Evolutionary conservation across 2,888 invertebrate species (phyloP), one percentile per base, ranked within the genome.

Genomic region (Ichneumoninae sp.): DNA sequence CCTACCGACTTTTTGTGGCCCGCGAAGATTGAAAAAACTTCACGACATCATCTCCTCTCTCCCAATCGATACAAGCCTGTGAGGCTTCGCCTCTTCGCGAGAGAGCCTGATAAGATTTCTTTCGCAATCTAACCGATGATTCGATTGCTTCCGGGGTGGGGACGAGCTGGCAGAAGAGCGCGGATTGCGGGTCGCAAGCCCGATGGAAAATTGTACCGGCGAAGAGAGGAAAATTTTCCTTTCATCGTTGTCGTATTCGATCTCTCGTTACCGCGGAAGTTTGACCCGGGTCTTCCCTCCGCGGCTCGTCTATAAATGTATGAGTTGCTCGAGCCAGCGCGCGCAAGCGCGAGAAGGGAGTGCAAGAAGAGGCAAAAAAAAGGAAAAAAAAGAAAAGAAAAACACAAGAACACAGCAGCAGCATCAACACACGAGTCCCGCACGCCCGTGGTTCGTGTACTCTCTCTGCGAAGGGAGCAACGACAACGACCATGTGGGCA

Each of bases 281-380:
- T 78, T 79, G 70, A 79, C 79, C 79, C 75, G 75, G 75, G 75
- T 80, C 79, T 83, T 83, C 57, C 75, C 57, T 76, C 19, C 13
- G 19, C 60, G 16, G 2, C 19, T 22, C 40, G 54, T 19, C 30
- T 50, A 13, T 33, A 50, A n/a, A 44, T 26, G 44, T 33, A 62
- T 33, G 62, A 62, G 30, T 62, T 33, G 22, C 33, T 33, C 62
- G 33, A 16, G 33, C 10, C 30, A 40, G 69, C n/a, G 26, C 33
- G 62, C 30, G 33, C 30, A 6, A 16, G 16, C 26, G 62, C 62
- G 62, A 62, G 62, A 16, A 77, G 50, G 13, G 10, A 47, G 68
- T 36, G 22, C 57, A 65, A 10, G 70, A 47, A 7, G 13, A 47
- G 47, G 2, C 44, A 47, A 19, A 47, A 77, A 10, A n/a, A 54